Base-by-base conservation (phyloP, 2,888 invertebrate genomes). In the Heteromyza rotundicornis region DNA sequence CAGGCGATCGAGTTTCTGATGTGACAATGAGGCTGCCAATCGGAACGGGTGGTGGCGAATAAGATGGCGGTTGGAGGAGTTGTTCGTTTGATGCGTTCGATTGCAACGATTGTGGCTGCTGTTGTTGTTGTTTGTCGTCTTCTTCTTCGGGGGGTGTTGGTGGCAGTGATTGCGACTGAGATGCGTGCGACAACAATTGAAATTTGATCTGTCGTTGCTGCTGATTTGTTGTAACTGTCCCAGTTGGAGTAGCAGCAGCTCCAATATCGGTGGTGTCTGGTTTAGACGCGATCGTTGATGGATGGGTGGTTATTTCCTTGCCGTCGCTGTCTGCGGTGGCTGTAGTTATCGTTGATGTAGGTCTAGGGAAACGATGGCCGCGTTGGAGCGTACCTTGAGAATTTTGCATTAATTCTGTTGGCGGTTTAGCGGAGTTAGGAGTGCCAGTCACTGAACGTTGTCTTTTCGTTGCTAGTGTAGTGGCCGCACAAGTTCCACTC, bases 301-400 rank as follows among this genome's bases (percentile, higher is more conserved):
- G 49, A 19, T 60, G 16, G n/a, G 65, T 59, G 14, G 63, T 32
- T 8, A 12, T 44, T 53, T 7, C 54, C 62, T 24, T 60, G 47
- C 35, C n/a, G 56, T 17, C 16, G 60, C 59, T 20, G 60, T 51
- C 32, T 64, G 69, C 23, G 56, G 52, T 59, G 50, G 66, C 40
- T 3, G 10, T 40, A 32, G 7, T 54, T 61, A 36, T 59, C 53
- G 65, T 64, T 58, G 71, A 64, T 50, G 67, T 66, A 51, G 75
- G 74, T 68, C 73, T 70, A 59, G 75, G 77, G 57, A 79, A 69
- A 64, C 82, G 75, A 67, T 81, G 78, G 59, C 82, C 82, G 64
- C 81, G 78, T 64, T 81, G 75, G 44, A 72, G 64, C 23, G 65
- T 64, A 55, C 69, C 66, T 70, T 72, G 63, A 64, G 72, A 60